A percentile compares a stretch with the other conserved stretches of the same genome.
Evolutionary conservation across 2,797 vertebrate genomes (phyloP).

Genomic region (Thunnus albacares): DNA sequence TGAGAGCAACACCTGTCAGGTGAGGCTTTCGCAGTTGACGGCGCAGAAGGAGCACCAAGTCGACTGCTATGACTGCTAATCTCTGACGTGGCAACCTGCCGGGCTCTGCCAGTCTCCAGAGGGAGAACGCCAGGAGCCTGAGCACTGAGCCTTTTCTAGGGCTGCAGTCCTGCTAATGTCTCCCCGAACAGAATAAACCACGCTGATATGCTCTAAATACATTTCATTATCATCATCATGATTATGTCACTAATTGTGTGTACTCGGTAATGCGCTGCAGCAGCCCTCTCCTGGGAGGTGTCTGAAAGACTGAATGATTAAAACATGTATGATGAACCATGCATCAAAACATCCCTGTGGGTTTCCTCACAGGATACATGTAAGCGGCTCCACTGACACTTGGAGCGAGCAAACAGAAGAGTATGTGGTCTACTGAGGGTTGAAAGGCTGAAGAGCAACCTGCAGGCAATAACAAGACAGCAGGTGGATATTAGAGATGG

Average conservation of each 20-base stretch:
- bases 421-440: constrained; percentile 69
- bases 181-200: constrained; percentile 67
- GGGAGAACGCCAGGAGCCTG: constrained; percentile 63
- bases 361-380: constrained; percentile 77
- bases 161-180: constrained; percentile 73
- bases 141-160: constrained; percentile 62
- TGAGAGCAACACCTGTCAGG: constrained; percentile 88
- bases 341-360: constrained; percentile 84
- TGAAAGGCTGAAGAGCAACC: constrained; percentile 65
- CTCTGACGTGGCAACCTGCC: constrained; percentile 78
- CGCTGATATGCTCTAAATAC: constrained; percentile 87
- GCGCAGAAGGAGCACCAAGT: constrained; percentile 79
- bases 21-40: constrained; percentile 82
- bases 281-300: constrained; percentile 83
- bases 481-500: constrained; percentile 73
- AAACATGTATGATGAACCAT: constrained; percentile 86
- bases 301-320: constrained; percentile 87
- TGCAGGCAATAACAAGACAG: constrained; percentile 76
- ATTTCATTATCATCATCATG: constrained; percentile 89
- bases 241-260: constrained; percentile 88
- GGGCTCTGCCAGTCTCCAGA: constrained; percentile 70
- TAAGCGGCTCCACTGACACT: constrained; percentile 77
- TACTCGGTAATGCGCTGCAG: constrained; percentile 83
- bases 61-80: constrained; percentile 84
- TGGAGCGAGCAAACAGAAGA: constrained; percentile 69